These are phyloP conservation scores for Troides oblongomaculatus DNA, from an alignment of 2,888 invertebrate genomes.

Conservation along the genomic window DNA sequence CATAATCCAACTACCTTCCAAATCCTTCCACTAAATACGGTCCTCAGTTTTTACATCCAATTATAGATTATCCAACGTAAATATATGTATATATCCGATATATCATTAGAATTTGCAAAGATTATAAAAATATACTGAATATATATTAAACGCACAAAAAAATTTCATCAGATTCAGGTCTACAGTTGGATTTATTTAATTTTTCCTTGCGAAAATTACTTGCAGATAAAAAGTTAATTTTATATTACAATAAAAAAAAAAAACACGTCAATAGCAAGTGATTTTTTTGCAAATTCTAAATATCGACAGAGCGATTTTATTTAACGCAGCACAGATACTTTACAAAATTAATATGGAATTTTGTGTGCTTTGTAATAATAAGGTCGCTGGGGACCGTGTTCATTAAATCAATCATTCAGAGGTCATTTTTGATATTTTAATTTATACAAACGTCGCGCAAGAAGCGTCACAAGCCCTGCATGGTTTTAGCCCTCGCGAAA, in stretches of 20 bases:
- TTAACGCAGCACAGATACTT: neutral
- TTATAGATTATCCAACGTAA: too few relatives aligned
- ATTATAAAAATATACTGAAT: too few relatives aligned
- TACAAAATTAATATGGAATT: neutral
- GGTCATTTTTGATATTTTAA: neutral
- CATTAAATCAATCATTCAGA: neutral
- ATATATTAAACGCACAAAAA: too few relatives aligned
- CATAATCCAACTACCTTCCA: too few relatives aligned
- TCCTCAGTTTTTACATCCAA: too few relatives aligned
- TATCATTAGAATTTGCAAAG: too few relatives aligned
- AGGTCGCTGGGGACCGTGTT: neutral
- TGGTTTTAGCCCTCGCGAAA: conserved; percentile 28
- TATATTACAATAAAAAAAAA: conserved; percentile 7
- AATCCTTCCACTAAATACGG: too few relatives aligned
- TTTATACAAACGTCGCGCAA: neutral
- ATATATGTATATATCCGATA: too few relatives aligned
- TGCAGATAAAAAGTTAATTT: neutral
- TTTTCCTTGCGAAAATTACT: neutral
- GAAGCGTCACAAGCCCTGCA: conserved; percentile 31
- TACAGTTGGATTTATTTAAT: too few relatives aligned
- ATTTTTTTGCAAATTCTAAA: conserved; percentile 18
- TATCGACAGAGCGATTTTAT: neutral
- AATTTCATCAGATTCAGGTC: too few relatives aligned
- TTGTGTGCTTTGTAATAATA: conserved; percentile 12
- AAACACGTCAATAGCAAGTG: neutral